Base-by-base conservation (phyloP, 2,113 vertebrate genomes). In the Ciconia boyciana region DNA sequence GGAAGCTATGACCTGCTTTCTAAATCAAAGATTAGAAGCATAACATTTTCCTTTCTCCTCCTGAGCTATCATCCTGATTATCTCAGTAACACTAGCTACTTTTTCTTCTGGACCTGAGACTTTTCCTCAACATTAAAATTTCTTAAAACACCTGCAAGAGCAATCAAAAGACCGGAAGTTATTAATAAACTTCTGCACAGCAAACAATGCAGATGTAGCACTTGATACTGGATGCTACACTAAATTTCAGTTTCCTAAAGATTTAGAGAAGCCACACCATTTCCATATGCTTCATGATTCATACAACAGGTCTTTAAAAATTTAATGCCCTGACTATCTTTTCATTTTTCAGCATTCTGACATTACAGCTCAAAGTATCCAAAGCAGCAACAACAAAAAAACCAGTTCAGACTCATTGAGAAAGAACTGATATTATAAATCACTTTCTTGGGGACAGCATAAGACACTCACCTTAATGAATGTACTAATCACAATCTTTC, bases 401-500 rank as follows among this genome's bases (percentile, higher is more conserved):
- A 51, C 4, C 41, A 44, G 3, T 60, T 57, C 52, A 76, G 44
- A 72, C 12, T 43, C 44, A 49, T 22, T 11, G 11, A 62, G 44
- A 84, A 81, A 82, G 22, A 84, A 20, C 3, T 25, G 32, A 4
- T 11, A 69, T 4, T 51, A 84, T 7, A 62, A 65, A 91, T 34
- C 52, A 78, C 16, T 87, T 87, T 36, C 11, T 25, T 22, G 10
- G 20, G 34, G 36, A 81, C 16, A 87, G 25, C 9, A 46, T 48
- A 60, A 87, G 62, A 80, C 18, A 84, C 96, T 95, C 60, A 97
- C 96, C 95, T 87, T 51, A 90, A 65, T 17, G 26, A 76, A 84
- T 3, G 19, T 13, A 29, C 44, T 74, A 65, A 88, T 74, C 55
- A 43, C 2, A 4, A 61, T 55, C 70, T 52, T 74, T 74, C 62